These are phyloP conservation scores for Tigriopus californicus DNA, from an alignment of 2,888 invertebrate species.

Conservation along the genomic window DNA sequence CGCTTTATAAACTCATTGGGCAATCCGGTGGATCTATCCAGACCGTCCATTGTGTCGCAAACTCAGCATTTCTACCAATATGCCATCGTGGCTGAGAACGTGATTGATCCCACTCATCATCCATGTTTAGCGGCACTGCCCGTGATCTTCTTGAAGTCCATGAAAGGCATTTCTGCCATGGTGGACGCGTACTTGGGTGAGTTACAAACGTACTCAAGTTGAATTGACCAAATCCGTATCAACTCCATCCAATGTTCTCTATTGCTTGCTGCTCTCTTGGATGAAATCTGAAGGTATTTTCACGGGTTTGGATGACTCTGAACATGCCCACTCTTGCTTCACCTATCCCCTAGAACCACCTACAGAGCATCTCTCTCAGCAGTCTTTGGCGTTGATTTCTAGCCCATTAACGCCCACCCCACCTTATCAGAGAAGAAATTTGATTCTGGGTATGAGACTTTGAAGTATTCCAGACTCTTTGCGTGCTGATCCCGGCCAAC, in stretches of 20 bases:
- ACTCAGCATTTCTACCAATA: conserved; percentile 58
- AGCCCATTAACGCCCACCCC: conserved; percentile 7
- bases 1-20: conserved; percentile 80
- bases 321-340: neutral
- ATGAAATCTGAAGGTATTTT: neutral
- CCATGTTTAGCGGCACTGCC: conserved; percentile 65
- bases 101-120: conserved; percentile 73
- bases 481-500: neutral
- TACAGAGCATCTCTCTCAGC: conserved; percentile 17
- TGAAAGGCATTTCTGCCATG: conserved; percentile 76
- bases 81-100: conserved; percentile 52
- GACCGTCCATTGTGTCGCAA: conserved; percentile 54
- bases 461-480: neutral
- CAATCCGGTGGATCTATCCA: conserved; percentile 78
- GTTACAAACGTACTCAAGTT: neutral
- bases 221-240: neutral
- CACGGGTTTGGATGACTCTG: neutral
- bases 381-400: conserved; percentile 24
- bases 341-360: neutral
- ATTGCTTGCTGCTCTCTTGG: neutral
- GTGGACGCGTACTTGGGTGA: conserved; percentile 61
- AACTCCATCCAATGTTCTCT: neutral
- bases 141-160: conserved; percentile 74
- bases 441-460: conserved; percentile 7
- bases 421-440: conserved; percentile 3